Conservation (phyloP, 2,888 invertebrate genomes). For the Pterobdella sp. region DNA sequence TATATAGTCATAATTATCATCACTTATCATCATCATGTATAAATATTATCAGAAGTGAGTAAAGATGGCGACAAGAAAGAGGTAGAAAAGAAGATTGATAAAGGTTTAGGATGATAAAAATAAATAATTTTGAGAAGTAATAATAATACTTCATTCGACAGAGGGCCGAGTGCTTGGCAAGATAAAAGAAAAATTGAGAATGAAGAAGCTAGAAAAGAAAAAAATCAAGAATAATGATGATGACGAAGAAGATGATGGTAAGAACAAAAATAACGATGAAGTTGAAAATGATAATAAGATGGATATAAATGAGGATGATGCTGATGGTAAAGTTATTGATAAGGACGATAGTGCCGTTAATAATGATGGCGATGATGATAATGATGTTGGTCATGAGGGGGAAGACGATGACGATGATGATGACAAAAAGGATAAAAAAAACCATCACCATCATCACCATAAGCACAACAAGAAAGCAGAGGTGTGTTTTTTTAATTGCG, state of each 20-base stretch:
- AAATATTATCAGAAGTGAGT: too few relatives aligned
- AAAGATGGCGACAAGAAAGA: too few relatives aligned
- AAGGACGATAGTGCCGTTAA: constrained; percentile 18
- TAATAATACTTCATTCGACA: too few relatives aligned
- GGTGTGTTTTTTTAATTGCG: too few relatives aligned
- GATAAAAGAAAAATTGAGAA: constrained; percentile 27
- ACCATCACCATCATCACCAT: neutral
- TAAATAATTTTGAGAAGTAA: neutral
- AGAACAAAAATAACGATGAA: constrained; percentile 10
- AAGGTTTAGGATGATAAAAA: neutral
- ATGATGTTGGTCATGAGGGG: constrained; percentile 14
- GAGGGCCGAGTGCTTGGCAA: constrained; percentile 25
- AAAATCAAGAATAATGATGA: constrained; percentile 25
- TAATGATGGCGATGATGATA: neutral
- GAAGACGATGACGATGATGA: constrained; percentile 18
- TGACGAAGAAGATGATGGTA: neutral
- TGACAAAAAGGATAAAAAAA: constrained; percentile 2
- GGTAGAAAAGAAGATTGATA: too few relatives aligned
- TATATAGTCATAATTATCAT: neutral
- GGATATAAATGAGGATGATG: constrained; percentile 4
- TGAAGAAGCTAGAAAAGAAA: constrained; percentile 32
- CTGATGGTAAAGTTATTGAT: too few relatives aligned
- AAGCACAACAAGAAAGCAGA: too few relatives aligned
- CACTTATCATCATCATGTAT: neutral
- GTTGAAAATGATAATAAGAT: neutral